These are phyloP conservation scores for Blomia tropicalis DNA, from an alignment of 2,888 invertebrate species.

Conservation along the genomic window DNA sequence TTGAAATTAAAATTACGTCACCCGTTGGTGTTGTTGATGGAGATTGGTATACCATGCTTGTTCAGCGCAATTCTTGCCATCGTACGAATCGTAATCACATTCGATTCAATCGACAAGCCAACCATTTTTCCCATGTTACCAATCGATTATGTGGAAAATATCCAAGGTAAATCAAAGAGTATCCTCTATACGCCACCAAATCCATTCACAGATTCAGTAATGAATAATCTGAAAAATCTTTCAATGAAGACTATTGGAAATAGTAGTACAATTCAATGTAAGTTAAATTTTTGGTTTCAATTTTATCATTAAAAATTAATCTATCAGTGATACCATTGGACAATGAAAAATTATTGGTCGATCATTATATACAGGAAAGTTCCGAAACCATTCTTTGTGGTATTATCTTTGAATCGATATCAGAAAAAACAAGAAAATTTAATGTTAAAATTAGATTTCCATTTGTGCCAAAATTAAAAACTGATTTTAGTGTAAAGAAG, in stretches of 20 bases:
- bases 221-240: slow-evolving; percentile 26
- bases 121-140: slow-evolving; percentile 32
- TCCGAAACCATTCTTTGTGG: slow-evolving; percentile 15
- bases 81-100: slow-evolving; percentile 50
- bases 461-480: slow-evolving; percentile 5
- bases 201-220: slow-evolving; percentile 29
- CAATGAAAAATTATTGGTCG: slow-evolving; percentile 1
- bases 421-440: neutral
- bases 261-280: neutral
- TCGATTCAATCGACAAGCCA: slow-evolving; percentile 36
- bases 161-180: neutral
- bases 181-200: slow-evolving; percentile 32
- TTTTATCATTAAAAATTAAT: neutral
- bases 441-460: slow-evolving; percentile 14
- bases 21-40: slow-evolving; percentile 49
- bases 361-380: neutral
- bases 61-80: slow-evolving; percentile 52
- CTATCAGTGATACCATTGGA: neutral
- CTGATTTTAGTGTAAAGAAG: neutral
- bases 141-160: slow-evolving; percentile 24
- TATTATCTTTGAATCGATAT: neutral
- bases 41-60: slow-evolving; percentile 50
- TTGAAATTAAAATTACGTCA: slow-evolving; percentile 57
- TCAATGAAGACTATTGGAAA: neutral
- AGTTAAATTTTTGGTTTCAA: too few relatives aligned